A percentile compares a stretch with the other conserved stretches of the same genome.
Conservation (phyloP, 1,140 invertebrate species). For the Magallana angulata region DNA sequence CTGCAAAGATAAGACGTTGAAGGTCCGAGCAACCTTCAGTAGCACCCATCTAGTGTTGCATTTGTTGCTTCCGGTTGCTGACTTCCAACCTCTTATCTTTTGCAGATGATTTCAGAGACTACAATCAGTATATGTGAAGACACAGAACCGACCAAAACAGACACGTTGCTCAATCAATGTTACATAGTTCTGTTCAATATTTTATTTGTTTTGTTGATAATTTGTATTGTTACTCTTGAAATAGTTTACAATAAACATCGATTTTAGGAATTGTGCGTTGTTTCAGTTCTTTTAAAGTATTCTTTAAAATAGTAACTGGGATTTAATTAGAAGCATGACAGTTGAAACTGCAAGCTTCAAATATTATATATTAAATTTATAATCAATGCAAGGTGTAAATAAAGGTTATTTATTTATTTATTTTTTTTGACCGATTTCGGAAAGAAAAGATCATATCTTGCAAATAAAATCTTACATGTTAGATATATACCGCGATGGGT, state of each 20-base stretch:
- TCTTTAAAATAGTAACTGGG: too few relatives aligned
- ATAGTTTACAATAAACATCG: background rate
- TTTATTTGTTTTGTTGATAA: background rate
- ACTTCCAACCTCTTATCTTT: conserved; percentile 19
- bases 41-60: background rate
- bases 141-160: background rate
- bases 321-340: too few relatives aligned
- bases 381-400: too few relatives aligned
- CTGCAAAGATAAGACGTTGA: conserved; percentile 10
- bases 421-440: too few relatives aligned
- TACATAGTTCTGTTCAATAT: background rate
- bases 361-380: too few relatives aligned
- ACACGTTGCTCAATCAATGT: background rate
- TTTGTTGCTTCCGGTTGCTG: background rate
- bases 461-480: background rate
- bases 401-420: too few relatives aligned
- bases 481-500: background rate
- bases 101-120: conserved; percentile 38
- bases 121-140: background rate
- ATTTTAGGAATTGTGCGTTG: too few relatives aligned
- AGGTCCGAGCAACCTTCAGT: background rate
- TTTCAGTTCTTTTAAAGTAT: too few relatives aligned
- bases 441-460: background rate
- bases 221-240: background rate
- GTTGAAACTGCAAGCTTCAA: too few relatives aligned